Evolutionary conservation across 2,113 vertebrate genomes (phyloP), one percentile per base, ranked within the genome.

Genomic region (Pavo muticus): DNA sequence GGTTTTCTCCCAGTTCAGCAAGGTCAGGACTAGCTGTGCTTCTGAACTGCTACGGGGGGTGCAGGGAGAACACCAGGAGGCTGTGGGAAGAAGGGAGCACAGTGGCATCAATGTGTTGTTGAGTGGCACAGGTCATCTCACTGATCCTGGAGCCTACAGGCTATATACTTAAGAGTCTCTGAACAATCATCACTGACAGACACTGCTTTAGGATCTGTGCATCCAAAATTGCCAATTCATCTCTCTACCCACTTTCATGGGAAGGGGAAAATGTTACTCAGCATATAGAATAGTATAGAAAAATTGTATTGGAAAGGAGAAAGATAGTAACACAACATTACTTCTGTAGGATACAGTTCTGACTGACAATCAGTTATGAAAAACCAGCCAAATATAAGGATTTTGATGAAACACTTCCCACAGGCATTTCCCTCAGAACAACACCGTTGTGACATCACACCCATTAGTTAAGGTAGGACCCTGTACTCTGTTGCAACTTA

Each of bases 401-500:
- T 35, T 63, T 19, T 35, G 14, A 42, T 9, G 21, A 45, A 78
- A 83, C 17, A 24, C 10, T 52, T 32, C 10, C 45, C 84, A 80
- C 7, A n/a, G 27, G n/a, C 13, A 39, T 44, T 24, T 35, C 30
- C 79, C 70, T 67, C 14, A 60, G 65, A 71, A 54, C 0, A 0
- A 60, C 9, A 37, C 35, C 23, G 21, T 44, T 25, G 11, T 0
- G 7, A 23, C 29, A 45, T 2, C 1, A 2, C 6, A 44, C 20
- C 56, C 71, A 63, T 4, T 4, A 54, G 39, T 8, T 54, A 29
- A 30, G 15, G 42, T 20, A 50, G 10, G 17, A 56, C 78, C 20
- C 42, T 3, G 0, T 14, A 52, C 27, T 78, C 54, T 18, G 11
- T 32, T 69, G 32, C 27, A 24, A 64, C 17, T 47, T 59, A 37